Base-by-base conservation (phyloP, 2,888 invertebrate species). In the Macropis europaea region DNA sequence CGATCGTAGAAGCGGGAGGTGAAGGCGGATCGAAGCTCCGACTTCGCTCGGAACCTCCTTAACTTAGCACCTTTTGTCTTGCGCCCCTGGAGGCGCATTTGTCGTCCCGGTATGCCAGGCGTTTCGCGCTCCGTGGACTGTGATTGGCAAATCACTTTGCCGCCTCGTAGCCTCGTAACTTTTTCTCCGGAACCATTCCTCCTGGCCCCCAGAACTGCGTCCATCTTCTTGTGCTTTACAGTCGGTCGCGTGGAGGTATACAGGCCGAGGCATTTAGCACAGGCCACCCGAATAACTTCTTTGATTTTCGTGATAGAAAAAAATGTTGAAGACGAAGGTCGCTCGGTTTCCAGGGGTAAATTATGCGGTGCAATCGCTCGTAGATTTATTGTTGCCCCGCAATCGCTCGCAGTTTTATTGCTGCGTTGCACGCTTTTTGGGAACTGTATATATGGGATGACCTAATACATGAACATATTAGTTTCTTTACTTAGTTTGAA, bases 51-150 rank as follows among this genome's bases (percentile, higher is more conserved):
- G 36, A 67, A 66, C 53, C 67, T 76, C 68, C 75, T 75, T 75
- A 68, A 80, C 66, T 76, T 77, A 73, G 77, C 81, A 77, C 80
- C 81, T 77, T 80, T 80, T 73, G 80, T 79, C 77, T 69, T 53
- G 22, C 42, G 59, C n/a, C 57, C 45, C 61, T 42, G 52, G 45
- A 40, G 38, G 36, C 59, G 73, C 69, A 76, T 78, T 81, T 76
- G 80, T 81, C 80, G 80, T 74, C 45, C 52, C 53, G 80, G 81
- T 81, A 81, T 81, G 81, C 79, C 69, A 38, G 76, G 79, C 72
- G 73, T 74, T 80, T 79, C 78, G 73, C 80, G 69, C 78, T 68
- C 63, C 72, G 71, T 64, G 59, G 56, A 63, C 60, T 56, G 61
- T 68, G 77, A 77, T 76, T 76, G 80, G 80, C 80, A 73, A 81